Base-by-base conservation (phyloP, 1,140 invertebrate genomes). In the Scaptomyza pallida region DNA sequence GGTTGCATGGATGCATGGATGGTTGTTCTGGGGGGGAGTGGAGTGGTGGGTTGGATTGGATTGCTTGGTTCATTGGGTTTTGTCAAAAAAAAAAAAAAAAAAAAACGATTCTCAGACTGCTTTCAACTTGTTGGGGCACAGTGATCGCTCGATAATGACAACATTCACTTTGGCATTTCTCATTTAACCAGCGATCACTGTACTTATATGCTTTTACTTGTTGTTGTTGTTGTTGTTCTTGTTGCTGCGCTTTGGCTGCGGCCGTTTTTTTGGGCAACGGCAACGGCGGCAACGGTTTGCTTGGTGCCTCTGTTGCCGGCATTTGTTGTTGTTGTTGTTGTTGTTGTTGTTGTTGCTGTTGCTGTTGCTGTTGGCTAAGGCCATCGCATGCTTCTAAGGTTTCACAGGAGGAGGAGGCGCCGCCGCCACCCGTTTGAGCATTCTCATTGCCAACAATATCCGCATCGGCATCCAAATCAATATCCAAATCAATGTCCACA, bases 391-490 rank as follows among this genome's bases (percentile, higher is more conserved):
- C 89, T 41, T 90, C 89, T 47, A 90, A 44, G 0, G 89, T 90
- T 15, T 90, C 89, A 59, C 89, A 90, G 9, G 89, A 90, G n/a
- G 89, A 90, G 5, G 89, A 90, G 26, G 89, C 82, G 1, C 70
- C 82, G 0, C 70, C 82, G 1, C 70, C 82, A 0, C 70, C 41
- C n/a, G 63, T 26, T 5, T 33, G 30, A 1, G 57, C 43, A 33
- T 35, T 59, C 0, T 12, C 43, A 26, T 21, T n/a, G 21, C 4
- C 23, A 41, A 51, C 47, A 19, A 37, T 56, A 15, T 62, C 47
- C 12, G 35, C 74, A 2, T 47, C 35, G 5, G 9, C 59, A 19
- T 37, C 52, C 9, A 41, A 63, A 1, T 16, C 48, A 30, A 30
- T 30, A 8, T 30, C 26, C 26, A 30, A 8, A 30, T 30, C 26